phyloP scores from a whole-genome alignment of 2,113 vertebrate species.

The Vanacampus margaritifer region DNA sequence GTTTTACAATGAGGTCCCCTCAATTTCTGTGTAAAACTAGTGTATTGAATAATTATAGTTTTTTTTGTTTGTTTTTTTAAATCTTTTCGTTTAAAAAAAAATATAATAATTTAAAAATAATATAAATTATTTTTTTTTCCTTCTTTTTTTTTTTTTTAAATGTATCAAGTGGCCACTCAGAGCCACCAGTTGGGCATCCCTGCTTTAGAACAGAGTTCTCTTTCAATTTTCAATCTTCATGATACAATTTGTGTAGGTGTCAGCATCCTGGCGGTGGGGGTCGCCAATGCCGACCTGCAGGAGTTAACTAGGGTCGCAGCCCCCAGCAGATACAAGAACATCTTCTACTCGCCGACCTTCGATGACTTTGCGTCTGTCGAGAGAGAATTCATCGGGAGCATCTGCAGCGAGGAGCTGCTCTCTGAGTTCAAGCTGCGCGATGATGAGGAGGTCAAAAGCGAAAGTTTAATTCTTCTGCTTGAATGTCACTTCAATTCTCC shows the following conservation, averaged over 20 bases:
- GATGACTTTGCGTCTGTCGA: constrained; percentile 80
- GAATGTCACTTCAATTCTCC: background rate
- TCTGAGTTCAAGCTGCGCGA: constrained; percentile 63
- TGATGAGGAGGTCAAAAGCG: constrained; percentile 54
- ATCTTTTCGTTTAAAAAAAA: too few species aligned
- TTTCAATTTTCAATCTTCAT: background rate
- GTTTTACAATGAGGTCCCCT: too few species aligned
- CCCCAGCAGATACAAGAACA: constrained; percentile 72
- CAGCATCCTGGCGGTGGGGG: constrained; percentile 78
- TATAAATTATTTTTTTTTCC: too few species aligned
- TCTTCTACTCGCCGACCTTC: constrained; percentile 79
- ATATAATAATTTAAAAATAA: too few species aligned
- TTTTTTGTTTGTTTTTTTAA: too few species aligned
- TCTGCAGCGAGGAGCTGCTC: constrained; percentile 73
- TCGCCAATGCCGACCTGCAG: constrained; percentile 76
- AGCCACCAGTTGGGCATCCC: too few species aligned
- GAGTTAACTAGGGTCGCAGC: constrained; percentile 77
- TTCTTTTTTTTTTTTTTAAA: too few species aligned
- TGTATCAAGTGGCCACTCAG: too few species aligned
- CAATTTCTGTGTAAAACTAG: too few species aligned
- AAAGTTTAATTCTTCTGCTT: background rate
- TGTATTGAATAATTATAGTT: too few species aligned
- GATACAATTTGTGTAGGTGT: constrained; percentile 68
- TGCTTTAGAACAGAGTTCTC: too few species aligned
- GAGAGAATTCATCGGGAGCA: constrained; percentile 74